Conservation (phyloP, 2,113 vertebrate species). For the Chaetodon trifascialis region DNA sequence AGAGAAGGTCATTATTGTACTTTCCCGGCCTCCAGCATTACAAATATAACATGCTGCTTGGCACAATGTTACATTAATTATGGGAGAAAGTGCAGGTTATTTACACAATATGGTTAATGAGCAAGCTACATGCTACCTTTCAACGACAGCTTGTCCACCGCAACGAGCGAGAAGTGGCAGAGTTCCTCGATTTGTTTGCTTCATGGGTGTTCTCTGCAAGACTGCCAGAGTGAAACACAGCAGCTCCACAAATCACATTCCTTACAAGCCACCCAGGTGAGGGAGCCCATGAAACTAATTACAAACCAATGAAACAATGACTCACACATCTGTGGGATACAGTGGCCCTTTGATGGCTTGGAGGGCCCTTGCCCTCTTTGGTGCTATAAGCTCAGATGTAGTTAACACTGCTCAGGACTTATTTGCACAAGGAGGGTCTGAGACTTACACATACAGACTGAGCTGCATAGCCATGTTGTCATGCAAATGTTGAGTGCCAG, state of each 20-base stretch:
- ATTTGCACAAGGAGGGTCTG: neutral
- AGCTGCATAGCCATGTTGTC: neutral
- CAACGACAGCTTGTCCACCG: neutral
- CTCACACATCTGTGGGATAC: neutral
- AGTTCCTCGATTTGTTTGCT: neutral
- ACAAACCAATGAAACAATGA: conserved; percentile 8
- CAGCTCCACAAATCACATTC: neutral
- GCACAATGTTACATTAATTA: neutral
- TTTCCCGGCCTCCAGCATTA: neutral
- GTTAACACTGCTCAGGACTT: neutral
- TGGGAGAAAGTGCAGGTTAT: neutral
- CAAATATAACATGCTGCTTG: neutral
- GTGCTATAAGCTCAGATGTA: neutral
- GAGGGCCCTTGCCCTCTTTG: neutral
- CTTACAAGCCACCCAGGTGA: neutral
- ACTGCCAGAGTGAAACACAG: neutral
- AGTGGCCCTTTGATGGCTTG: neutral
- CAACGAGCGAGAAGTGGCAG: neutral
- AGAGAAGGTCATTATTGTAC: neutral
- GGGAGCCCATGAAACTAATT: neutral
- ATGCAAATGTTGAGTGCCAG: neutral
- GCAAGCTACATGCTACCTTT: neutral
- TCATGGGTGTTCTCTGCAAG: neutral
- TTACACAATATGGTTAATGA: neutral
- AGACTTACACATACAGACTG: neutral